These are phyloP conservation scores for Glandiceps talaboti DNA, from an alignment of 53 echinoderm and acorn worm species.

Conservation along the genomic window DNA sequence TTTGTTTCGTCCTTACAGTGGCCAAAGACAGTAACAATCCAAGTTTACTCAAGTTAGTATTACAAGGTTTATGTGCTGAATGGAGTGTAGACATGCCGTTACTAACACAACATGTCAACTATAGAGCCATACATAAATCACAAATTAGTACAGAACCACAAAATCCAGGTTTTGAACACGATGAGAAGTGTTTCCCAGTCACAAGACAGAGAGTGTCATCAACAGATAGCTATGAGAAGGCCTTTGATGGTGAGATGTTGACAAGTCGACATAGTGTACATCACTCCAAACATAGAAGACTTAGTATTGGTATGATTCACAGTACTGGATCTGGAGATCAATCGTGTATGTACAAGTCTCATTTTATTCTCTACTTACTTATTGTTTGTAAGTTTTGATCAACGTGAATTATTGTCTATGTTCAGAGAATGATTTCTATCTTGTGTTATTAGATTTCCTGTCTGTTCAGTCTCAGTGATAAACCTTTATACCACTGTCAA, in stretches of 20 bases:
- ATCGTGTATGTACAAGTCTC: background rate
- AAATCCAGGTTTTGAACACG: background rate
- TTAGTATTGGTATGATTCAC: constrained; percentile 1
- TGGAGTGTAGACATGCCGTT: constrained; percentile 47
- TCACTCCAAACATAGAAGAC: background rate
- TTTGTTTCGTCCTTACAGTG: constrained; percentile 20
- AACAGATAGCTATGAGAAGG: constrained; percentile 9
- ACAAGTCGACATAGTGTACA: background rate
- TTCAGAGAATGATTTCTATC: no score
- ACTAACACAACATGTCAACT: constrained; percentile 4
- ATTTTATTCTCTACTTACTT: no score
- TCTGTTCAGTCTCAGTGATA: no score
- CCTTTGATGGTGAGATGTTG: background rate
- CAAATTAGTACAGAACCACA: background rate
- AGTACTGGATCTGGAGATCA: background rate
- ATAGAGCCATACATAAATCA: background rate
- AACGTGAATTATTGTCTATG: no score
- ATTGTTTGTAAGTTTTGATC: no score
- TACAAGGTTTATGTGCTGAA: constrained; percentile 74
- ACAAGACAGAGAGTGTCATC: constrained; percentile 10
- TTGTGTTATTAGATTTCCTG: no score
- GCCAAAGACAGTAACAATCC: constrained; percentile 76
- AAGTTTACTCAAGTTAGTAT: constrained; percentile 67
- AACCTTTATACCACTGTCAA: no score
- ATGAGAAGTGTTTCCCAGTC: background rate